These are phyloP conservation scores for Caenorhabditis elegans DNA, from an alignment of 1,140 invertebrate species.

Conservation along the genomic window DNA sequence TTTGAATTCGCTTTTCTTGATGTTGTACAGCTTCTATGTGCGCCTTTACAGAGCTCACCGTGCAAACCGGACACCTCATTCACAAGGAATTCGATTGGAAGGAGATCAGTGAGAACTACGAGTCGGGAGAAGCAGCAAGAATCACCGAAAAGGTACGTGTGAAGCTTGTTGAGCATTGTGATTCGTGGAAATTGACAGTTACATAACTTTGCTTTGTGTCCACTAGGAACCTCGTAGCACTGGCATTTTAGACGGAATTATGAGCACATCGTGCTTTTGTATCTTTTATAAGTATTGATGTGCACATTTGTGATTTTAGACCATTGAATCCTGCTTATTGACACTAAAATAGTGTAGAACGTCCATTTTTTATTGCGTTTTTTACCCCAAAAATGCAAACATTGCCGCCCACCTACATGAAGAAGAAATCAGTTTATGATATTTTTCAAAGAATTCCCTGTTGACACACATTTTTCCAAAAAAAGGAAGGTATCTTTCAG, in stretches of 20 bases:
- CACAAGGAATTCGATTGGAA: background rate
- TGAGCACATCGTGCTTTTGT: background rate
- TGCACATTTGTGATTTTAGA: too few relatives aligned
- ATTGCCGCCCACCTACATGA: background rate
- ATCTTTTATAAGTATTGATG: background rate
- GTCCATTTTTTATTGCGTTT: constrained; percentile 2
- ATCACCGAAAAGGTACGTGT: too few relatives aligned
- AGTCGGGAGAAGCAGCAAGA: background rate
- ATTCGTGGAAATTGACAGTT: too few relatives aligned
- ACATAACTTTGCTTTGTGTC: too few relatives aligned
- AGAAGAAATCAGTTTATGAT: background rate
- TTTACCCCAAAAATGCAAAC: background rate
- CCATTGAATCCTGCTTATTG: too few relatives aligned
- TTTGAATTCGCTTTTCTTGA: background rate
- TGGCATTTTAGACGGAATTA: too few relatives aligned
- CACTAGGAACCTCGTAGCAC: too few relatives aligned
- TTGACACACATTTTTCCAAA: too few relatives aligned
- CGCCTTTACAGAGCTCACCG: background rate
- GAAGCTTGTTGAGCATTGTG: too few relatives aligned
- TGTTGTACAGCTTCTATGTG: constrained; percentile 20
- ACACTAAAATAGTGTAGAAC: background rate
- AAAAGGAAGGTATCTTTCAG: too few relatives aligned
- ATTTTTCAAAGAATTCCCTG: too few relatives aligned
- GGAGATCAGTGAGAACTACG: background rate
- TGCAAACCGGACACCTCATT: background rate